Evolutionary conservation across 2,113 vertebrate genomes (phyloP).

Genomic region (Sus scrofa): T2T-Sscrofa CM000823.6:61319501-61320000

Average conservation of each 20-base stretch:
- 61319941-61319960: background rate
- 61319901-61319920: background rate
- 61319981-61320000: background rate
- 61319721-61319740: constrained; percentile 63
- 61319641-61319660: constrained; percentile 8
- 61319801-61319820: constrained; percentile 23
- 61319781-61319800: background rate
- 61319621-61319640: background rate
- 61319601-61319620: background rate
- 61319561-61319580: background rate
- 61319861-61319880: constrained; percentile 46
- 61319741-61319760: constrained; percentile 53
- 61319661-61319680: constrained; percentile 47
- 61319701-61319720: background rate
- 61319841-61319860: background rate
- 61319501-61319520: fast-evolving
- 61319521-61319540: background rate
- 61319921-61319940: background rate
- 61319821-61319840: constrained; percentile 49
- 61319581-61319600: background rate
- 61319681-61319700: constrained; percentile 51
- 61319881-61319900: background rate
- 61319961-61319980: background rate
- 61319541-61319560: background rate
- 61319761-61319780: constrained; percentile 62